Conservation (phyloP, 2,888 invertebrate species). For the Macaria notata region DNA sequence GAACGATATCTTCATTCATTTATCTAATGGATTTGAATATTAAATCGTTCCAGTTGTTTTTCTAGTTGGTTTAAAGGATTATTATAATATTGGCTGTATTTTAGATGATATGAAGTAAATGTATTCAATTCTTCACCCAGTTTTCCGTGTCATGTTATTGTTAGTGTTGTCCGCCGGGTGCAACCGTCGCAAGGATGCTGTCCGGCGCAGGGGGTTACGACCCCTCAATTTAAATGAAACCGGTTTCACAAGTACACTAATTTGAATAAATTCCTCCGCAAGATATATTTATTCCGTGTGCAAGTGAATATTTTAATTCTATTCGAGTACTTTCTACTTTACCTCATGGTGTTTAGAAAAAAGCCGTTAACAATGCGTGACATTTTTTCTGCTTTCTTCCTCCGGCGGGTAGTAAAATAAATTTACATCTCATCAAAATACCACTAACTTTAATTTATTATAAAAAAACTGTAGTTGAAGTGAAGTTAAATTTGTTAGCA, state of each 20-base stretch:
- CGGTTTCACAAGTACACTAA: constrained; percentile 71
- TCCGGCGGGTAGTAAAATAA: constrained; percentile 25
- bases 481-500: constrained; percentile 1
- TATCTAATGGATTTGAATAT: constrained; percentile 12
- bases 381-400: constrained; percentile 33
- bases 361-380: constrained; percentile 41
- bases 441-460: constrained; percentile 10
- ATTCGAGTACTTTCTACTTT: constrained; percentile 34
- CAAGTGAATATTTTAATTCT: constrained; percentile 44
- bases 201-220: constrained; percentile 42
- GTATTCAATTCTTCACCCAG: neutral
- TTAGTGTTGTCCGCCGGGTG: constrained; percentile 29
- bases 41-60: neutral
- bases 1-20: constrained; percentile 12
- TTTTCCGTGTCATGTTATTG: neutral
- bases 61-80: too few relatives aligned
- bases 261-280: constrained; percentile 64
- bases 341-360: constrained; percentile 35
- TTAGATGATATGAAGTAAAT: too few relatives aligned
- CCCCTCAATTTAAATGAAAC: constrained; percentile 49
- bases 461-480: constrained; percentile 5
- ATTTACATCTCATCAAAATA: constrained; percentile 34
- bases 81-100: too few relatives aligned
- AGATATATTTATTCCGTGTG: constrained; percentile 21
- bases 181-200: constrained; percentile 38